Evolutionary conservation across 2,113 vertebrate genomes (phyloP), one percentile per base, ranked within the genome.

Genomic region (Tamias sibiricus): DNA sequence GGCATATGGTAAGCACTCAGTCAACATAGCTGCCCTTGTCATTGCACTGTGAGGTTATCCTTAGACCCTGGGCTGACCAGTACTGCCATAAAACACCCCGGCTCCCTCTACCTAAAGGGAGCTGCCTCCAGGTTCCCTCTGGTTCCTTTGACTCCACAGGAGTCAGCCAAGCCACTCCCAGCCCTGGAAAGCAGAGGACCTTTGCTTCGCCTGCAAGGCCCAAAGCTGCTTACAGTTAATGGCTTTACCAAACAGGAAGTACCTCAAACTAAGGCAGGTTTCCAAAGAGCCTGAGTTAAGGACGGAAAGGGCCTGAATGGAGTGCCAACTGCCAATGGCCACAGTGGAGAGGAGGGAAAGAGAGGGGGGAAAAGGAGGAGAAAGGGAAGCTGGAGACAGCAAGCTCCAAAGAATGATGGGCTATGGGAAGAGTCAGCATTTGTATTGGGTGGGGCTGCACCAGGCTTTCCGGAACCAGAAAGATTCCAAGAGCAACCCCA

Each of bases 181-280:
- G 80, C 62, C 87, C 81, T 95, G 52, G 80, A 92, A 97, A 96
- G 92, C 87, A 84, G 6, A 87, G 32, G 37, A 57, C 19, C 59
- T 81, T 95, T 75, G 80, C 85, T 92, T 93, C 6, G 10, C 66
- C 68, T 84, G 32, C 52, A 59, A 81, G 74, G 74, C 37, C 72
- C 90, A 95, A 72, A 22, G 57, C 84, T 87, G 79, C 68, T 91
- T 75, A 57, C 1, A 64, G 59, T 74, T 91, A 95, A 95, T 90
- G 74, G 66, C 57, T 97, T 96, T 85, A 85, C 42, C 77, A 86
- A 95, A 92, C 84, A 94, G 74, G n/a, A 47, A 93, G 84, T 84
- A 59, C 42, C n/a, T 93, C 82, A 87, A 74, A 82, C 54, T 44
- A 37, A 69, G 80, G 80, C 86, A 96, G 62, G 68, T 26, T 96